phyloP scores from a whole-genome alignment of 2,888 invertebrate genomes.

The Epistrophe eligans region DNA sequence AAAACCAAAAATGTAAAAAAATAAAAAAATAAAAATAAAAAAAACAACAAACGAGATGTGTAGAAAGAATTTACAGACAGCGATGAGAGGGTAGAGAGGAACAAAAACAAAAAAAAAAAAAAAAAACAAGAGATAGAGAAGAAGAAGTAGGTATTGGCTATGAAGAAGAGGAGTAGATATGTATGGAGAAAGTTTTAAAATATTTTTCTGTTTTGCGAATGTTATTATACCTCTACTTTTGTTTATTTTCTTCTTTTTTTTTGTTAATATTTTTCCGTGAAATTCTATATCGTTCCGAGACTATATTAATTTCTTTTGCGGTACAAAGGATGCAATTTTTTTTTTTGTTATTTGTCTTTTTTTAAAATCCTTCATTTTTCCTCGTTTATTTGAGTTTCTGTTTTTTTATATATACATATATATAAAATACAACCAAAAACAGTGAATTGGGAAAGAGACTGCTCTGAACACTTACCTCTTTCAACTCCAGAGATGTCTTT shows the following conservation, averaged over 20 bases:
- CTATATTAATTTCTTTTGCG: conserved; percentile 67
- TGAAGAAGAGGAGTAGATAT: neutral
- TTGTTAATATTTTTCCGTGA: conserved; percentile 12
- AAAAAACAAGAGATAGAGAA: neutral
- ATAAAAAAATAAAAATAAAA: conserved; percentile 3
- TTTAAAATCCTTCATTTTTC: conserved; percentile 14
- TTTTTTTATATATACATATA: conserved; percentile 13
- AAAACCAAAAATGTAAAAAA: conserved; percentile 14
- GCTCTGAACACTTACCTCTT: conserved; percentile 81
- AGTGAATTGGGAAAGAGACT: conserved; percentile 33
- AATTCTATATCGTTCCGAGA: conserved; percentile 50
- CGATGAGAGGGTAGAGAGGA: conserved; percentile 11
- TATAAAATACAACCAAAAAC: conserved; percentile 39
- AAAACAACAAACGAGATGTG: conserved; percentile 42
- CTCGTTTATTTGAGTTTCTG: conserved; percentile 19
- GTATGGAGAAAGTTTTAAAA: conserved; percentile 61
- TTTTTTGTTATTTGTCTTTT: conserved; percentile 7
- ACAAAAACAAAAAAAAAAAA: neutral
- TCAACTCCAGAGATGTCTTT: conserved; percentile 84
- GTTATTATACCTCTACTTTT: conserved; percentile 28
- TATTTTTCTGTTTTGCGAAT: conserved; percentile 51
- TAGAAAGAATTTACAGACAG: conserved; percentile 57
- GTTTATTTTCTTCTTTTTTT: conserved; percentile 21
- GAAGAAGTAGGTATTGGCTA: neutral
- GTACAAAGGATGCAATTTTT: conserved; percentile 57